Percentiles rank a stretch among this genome's conserved stretches.
Evolutionary conservation across 2,113 vertebrate genomes (phyloP).

Genomic region (Bubo scandiacus): DNA sequence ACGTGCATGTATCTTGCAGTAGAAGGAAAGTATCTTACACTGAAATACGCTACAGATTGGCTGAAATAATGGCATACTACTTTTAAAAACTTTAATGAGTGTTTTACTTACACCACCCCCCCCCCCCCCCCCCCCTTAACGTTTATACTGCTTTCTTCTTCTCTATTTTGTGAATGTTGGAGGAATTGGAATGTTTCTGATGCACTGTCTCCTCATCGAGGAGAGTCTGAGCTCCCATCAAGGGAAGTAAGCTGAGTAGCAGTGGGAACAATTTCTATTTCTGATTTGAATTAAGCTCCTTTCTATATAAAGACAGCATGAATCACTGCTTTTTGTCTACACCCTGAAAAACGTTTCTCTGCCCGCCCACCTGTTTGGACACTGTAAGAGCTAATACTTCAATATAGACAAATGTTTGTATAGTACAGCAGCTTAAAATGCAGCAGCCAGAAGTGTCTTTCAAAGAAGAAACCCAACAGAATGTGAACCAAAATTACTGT

Average conservation of each 20-base stretch:
- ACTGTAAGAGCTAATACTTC: background rate
- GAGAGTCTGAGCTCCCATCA: background rate
- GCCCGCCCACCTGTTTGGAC: background rate
- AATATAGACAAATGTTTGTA: background rate
- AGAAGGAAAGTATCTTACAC: background rate
- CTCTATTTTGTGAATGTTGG: background rate
- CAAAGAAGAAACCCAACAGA: background rate
- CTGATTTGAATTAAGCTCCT: background rate
- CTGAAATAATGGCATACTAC: background rate
- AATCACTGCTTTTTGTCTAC: background rate
- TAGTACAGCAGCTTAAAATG: background rate
- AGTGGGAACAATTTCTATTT: background rate
- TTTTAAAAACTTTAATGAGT: background rate
- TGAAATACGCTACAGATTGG: background rate
- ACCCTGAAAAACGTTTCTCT: background rate
- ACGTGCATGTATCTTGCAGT: fast-evolving
- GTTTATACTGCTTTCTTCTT: background rate
- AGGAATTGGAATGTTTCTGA: background rate
- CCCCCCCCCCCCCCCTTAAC: fast-evolving
- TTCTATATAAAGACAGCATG: background rate
- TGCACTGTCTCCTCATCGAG: background rate
- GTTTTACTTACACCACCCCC: background rate
- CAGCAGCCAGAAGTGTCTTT: background rate
- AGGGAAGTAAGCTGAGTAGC: background rate
- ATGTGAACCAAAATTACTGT: background rate